Evolutionary conservation across 2,888 invertebrate genomes (phyloP), one percentile per base, ranked within the genome.

Genomic region (Acronicta leporina): DNA sequence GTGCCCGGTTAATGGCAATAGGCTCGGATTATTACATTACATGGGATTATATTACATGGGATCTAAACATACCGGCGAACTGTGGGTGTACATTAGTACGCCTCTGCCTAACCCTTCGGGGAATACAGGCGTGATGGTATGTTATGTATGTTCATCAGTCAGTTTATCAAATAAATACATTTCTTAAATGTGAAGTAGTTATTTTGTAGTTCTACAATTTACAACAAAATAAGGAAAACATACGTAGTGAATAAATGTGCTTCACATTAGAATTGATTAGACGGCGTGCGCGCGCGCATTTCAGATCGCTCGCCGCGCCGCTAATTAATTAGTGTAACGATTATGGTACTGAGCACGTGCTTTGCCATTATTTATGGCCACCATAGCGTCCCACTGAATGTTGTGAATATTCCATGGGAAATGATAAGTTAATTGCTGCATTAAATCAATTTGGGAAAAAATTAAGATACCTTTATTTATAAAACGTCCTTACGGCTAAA

Each of bases 291-390:
- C 82, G 75, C 61, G 82, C 80, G 80, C 85, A 81, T 86, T 84
- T 80, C 75, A 80, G 80, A 83, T 78, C 82, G 81, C 83, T 82
- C 78, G 79, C 69, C 68, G 65, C 75, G 68, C 77, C 53, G 77
- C 80, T 85, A 86, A 87, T 87, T 87, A 88, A 91, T 90, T 88
- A 83, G 80, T 80, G 79, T 77, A 80, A 79, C 83, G 76, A 82
- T 84, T 84, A 83, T 81, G 65, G 75, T 70, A 49, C 63, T 58
- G 67, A 50, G 76, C 78, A 75, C 77, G 76, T 70, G 76, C 73
- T 75, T 33, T 44, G 10, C 43, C 51, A 65, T 66, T 73, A 75
- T 75, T 75, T 73, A 73, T 76, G 64, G 62, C 49, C 53, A 44
- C 66, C 63, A 66, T 59, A 58, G 53, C 38, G 46, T 59, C 45